These are phyloP conservation scores for Bubo scandiacus DNA, from an alignment of 2,113 vertebrate species.

Conservation along the genomic window DNA sequence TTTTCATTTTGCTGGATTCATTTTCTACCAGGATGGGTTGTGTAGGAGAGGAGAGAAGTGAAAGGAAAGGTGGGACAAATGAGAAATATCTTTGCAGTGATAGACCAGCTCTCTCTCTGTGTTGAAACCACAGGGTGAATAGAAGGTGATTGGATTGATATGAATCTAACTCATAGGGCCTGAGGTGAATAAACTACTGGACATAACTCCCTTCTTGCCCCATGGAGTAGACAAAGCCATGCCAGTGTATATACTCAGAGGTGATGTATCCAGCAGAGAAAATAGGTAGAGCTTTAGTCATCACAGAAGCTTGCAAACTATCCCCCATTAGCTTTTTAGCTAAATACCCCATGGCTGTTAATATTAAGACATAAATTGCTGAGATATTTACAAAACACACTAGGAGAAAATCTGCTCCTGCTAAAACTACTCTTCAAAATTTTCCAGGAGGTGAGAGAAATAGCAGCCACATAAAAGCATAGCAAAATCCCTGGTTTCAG, in stretches of 20 bases:
- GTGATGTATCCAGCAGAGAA: neutral
- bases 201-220: neutral
- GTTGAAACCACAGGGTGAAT: neutral
- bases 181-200: neutral
- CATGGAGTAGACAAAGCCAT: neutral
- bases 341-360: neutral
- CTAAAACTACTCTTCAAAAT: neutral
- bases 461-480: accelerated
- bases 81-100: neutral
- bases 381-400: neutral
- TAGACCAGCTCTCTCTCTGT: neutral
- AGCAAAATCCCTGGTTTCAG: neutral
- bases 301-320: neutral
- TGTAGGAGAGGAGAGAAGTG: neutral
- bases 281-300: neutral
- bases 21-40: neutral
- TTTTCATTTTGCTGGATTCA: neutral
- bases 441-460: neutral
- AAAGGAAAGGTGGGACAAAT: neutral
- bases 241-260: neutral
- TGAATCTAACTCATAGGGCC: neutral
- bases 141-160: neutral
- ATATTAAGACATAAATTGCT: neutral
- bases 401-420: accelerated
- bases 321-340: neutral